A percentile compares a stretch with the other conserved stretches of the same genome.
Evolutionary conservation across 53 echinoderm and acorn worm species (phyloP).

Genomic region (Apostichopus leukothele): DNA sequence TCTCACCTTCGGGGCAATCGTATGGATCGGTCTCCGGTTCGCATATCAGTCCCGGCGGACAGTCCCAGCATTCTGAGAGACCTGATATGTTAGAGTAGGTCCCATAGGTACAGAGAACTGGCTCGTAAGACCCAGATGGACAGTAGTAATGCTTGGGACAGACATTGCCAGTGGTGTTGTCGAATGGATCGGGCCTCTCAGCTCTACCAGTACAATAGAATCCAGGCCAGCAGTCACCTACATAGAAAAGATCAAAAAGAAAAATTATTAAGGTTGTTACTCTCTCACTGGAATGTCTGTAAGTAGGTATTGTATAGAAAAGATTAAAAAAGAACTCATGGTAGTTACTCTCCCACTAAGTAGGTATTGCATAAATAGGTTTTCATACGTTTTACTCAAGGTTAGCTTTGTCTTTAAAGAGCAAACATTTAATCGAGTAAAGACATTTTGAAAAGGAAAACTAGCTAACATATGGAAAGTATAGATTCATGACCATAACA

Average conservation of each 20-base stretch:
- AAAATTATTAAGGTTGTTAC: neutral
- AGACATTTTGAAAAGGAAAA: no score
- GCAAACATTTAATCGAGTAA: no score
- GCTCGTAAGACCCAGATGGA: slow-evolving; percentile 59
- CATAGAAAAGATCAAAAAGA: neutral
- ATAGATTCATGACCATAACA: no score
- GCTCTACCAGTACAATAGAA: slow-evolving; percentile 79
- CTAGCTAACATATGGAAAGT: no score
- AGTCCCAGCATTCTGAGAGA: slow-evolving; percentile 63
- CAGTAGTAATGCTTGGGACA: slow-evolving; percentile 83
- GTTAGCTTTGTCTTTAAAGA: no score
- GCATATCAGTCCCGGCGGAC: slow-evolving; percentile 79
- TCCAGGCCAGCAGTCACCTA: slow-evolving; percentile 82
- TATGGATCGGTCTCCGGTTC: slow-evolving; percentile 86
- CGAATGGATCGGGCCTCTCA: slow-evolving; percentile 68
- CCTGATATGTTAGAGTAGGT: slow-evolving; percentile 77
- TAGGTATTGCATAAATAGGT: no score
- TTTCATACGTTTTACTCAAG: no score
- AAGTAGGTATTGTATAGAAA: no score
- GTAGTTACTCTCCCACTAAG: no score
- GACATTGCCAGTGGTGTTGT: slow-evolving; percentile 81
- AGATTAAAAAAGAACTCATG: no score
- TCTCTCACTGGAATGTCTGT: no score
- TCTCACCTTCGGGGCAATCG: slow-evolving; percentile 80
- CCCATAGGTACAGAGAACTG: slow-evolving; percentile 69